These are phyloP conservation scores for Aphidius colemani DNA, from an alignment of 2,888 invertebrate species.

Conservation along the genomic window DNA sequence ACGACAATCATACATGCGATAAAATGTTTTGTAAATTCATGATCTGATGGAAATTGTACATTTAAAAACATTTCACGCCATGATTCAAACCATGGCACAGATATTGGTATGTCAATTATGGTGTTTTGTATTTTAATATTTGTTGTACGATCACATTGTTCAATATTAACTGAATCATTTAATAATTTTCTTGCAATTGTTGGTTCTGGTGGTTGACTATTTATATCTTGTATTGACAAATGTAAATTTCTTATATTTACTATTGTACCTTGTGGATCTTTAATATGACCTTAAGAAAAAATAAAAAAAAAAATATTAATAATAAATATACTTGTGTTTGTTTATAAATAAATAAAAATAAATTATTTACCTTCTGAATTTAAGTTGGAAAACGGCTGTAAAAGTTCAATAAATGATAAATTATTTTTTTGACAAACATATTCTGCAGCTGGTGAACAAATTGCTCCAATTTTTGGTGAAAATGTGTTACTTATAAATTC, in stretches of 20 bases:
- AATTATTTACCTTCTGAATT: constrained; percentile 70
- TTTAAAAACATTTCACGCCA: constrained; percentile 92
- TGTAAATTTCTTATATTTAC: constrained; percentile 77
- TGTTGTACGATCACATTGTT: constrained; percentile 65
- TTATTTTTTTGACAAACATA: constrained; percentile 87
- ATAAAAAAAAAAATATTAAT: constrained; percentile 25
- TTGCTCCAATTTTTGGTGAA: constrained; percentile 85
- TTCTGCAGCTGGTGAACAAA: constrained; percentile 83
- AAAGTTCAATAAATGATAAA: constrained; percentile 83
- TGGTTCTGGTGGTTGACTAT: constrained; percentile 80
- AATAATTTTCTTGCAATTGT: constrained; percentile 82
- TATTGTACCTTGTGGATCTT: constrained; percentile 78
- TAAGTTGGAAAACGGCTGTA: constrained; percentile 86
- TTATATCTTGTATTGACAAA: constrained; percentile 80
- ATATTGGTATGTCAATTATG: constrained; percentile 71
- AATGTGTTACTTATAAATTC: constrained; percentile 91
- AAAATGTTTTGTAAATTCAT: constrained; percentile 93
- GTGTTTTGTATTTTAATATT: constrained; percentile 64
- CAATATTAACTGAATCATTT: constrained; percentile 77
- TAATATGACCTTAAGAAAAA: constrained; percentile 80
- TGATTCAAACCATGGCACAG: constrained; percentile 93
- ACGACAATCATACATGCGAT: constrained; percentile 80
- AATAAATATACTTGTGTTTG: neutral
- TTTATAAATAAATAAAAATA: neutral
- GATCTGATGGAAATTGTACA: constrained; percentile 88